phyloP scores from a whole-genome alignment of 1,140 invertebrate genomes.

The Bursaphelenchus mucronatus region DNA sequence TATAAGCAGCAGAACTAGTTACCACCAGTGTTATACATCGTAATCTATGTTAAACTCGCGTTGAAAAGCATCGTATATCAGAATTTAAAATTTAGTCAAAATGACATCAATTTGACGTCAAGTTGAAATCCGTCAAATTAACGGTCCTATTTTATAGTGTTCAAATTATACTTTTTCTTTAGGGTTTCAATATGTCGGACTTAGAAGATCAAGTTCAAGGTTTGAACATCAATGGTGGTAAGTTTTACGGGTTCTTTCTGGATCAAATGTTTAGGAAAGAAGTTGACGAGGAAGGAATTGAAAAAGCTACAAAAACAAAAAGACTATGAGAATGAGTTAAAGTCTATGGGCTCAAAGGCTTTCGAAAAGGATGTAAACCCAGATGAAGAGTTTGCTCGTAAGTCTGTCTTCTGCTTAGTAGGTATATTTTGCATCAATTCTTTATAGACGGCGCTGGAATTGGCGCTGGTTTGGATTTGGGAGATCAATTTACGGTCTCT shows the following conservation, averaged over 20 bases:
- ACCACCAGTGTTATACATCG: no score
- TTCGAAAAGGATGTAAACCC: conserved; percentile 19
- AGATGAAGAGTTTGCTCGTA: conserved; percentile 76
- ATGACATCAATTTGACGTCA: no score
- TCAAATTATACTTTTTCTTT: no score
- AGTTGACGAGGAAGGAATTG: conserved; percentile 86
- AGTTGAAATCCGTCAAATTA: no score
- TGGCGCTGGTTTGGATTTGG: conserved; percentile 72
- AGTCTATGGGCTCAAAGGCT: conserved; percentile 67
- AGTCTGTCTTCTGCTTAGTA: conserved; percentile 66
- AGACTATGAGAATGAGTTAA: conserved; percentile 85
- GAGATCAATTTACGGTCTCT: conserved; percentile 91
- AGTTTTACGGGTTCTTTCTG: neutral
- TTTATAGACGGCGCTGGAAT: conserved; percentile 45
- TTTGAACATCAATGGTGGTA: conserved; percentile 13
- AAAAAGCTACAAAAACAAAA: conserved; percentile 82
- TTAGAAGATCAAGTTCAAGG: neutral
- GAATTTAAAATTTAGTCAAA: no score
- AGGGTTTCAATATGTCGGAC: conserved; percentile 3
- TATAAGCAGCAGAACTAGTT: no score
- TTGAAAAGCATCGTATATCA: no score
- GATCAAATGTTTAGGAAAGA: conserved; percentile 52
- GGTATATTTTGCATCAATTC: neutral
- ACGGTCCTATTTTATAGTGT: no score
- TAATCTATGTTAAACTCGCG: no score